Base-by-base conservation (phyloP, 1,140 invertebrate genomes). In the Magallana angulata region DNA sequence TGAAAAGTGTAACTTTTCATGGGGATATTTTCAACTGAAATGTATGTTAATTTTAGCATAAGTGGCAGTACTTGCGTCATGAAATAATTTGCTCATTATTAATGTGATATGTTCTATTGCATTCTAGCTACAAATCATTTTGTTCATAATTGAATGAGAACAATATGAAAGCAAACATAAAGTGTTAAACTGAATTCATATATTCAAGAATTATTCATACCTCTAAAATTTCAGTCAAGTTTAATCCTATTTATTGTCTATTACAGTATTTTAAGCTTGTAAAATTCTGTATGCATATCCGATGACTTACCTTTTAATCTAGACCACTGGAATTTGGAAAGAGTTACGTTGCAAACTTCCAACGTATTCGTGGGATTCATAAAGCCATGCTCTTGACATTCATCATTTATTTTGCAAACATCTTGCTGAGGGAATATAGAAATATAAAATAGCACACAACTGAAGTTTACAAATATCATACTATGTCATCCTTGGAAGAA, bases 21-120 rank as follows among this genome's bases (percentile, higher is more conserved):
- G 24, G 24, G 24, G 24, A 24, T 24, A 24, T 24, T 85, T 14
- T 7, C 83, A 7, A 62, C 91, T 92, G 89, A 18, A 90, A 91
- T 3, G 36, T 36, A 36, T 36, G 4, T 5, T 36, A 36, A 36
- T 36, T 36, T 36, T 36, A 36, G 36, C 36, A 36, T 36, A 36
- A 36, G 36, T 36, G 36, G 36, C 4, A 36, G 2, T 36, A 36
- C 36, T 3, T 36, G 36, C 36, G 4, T 36, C 36, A 36, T 36
- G 36, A 36, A 36, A 36, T 36, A 36, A 36, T 36, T 36, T 36
- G 36, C 36, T 36, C 36, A 36, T 3, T 36, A 36, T 36, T 36
- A 36, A 36, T 36, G 36, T 36, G n/a, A 62, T n/a, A 62, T 14
- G n/a, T n/a, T 16, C 24, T n/a, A 16, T 12, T 62, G n/a, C 60